A percentile compares a stretch with the other conserved stretches of the same genome.
Conservation (phyloP, 2,113 vertebrate genomes). For the Ornithorhynchus anatinus region DNA sequence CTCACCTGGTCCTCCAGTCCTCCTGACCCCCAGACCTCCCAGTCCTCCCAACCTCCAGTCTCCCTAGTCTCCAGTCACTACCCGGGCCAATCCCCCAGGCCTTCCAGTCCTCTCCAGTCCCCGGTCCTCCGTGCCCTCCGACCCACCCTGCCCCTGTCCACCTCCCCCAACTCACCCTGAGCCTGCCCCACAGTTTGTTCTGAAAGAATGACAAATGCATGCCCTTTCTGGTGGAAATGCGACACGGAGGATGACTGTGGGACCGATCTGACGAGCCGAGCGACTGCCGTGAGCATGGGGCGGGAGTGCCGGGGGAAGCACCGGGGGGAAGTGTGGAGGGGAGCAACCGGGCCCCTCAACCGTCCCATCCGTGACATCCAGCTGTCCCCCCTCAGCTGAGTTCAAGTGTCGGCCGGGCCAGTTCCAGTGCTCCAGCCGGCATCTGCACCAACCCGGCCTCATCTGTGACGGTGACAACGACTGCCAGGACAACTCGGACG, state of each 20-base stretch:
- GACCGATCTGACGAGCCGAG: conserved; percentile 92
- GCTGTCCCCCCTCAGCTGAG: conserved; percentile 71
- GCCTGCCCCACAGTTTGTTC: conserved; percentile 85
- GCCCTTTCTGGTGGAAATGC: conserved; percentile 99
- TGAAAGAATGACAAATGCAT: conserved; percentile 99
- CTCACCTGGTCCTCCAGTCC: no score
- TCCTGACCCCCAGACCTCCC: no score
- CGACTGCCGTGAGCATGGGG: conserved; percentile 87
- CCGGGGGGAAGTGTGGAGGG: no score
- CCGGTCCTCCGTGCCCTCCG: no score
- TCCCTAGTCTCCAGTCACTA: no score
- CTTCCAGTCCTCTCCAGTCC: no score
- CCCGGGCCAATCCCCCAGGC: no score
- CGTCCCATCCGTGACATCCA: neutral
- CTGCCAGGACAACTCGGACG: conserved; percentile 95
- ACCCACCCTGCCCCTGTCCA: neutral
- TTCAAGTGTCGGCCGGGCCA: conserved; percentile 96
- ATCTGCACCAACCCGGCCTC: conserved; percentile 97
- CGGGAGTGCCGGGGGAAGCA: neutral
- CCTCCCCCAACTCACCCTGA: neutral
- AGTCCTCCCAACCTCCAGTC: no score
- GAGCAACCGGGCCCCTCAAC: no score
- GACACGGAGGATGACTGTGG: conserved; percentile 98
- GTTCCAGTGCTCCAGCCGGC: conserved; percentile 95
- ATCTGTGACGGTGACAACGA: conserved; percentile 98